phyloP scores from a whole-genome alignment of 1,140 invertebrate genomes.

The Pogonomyrmex californicus region DNA sequence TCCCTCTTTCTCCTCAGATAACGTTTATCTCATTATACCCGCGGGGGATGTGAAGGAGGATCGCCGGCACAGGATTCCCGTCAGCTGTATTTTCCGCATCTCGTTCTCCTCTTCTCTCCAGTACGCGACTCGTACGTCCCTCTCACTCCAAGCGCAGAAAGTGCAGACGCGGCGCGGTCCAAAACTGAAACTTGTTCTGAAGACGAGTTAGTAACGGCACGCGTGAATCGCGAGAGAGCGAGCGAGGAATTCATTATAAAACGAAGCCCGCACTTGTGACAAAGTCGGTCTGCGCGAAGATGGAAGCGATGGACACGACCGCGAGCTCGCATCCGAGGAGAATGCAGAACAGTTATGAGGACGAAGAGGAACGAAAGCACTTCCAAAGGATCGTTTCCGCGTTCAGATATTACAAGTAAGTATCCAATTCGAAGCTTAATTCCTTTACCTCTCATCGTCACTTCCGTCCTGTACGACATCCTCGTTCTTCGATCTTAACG shows the following conservation, averaged over 20 bases:
- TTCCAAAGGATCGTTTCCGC: constrained; percentile 93
- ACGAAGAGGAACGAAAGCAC: constrained; percentile 91
- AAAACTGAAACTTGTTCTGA: background rate
- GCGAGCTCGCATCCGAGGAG: constrained; percentile 76
- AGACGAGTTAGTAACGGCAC: constrained; percentile 49
- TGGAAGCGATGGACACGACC: constrained; percentile 75
- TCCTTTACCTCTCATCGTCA: constrained; percentile 1
- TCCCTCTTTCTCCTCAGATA: too few relatives aligned
- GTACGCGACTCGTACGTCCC: background rate
- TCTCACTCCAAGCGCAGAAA: background rate
- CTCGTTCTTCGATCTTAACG: background rate
- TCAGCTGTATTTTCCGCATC: background rate
- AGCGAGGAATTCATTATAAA: constrained; percentile 61
- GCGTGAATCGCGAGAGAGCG: constrained; percentile 20
- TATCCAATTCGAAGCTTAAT: constrained; percentile 53
- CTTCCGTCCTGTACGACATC: constrained; percentile 16
- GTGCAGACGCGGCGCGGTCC: constrained; percentile 15
- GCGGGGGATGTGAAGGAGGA: background rate
- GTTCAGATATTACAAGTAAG: constrained; percentile 94
- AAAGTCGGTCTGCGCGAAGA: constrained; percentile 61
- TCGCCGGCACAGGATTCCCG: background rate
- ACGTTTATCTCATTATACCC: constrained; percentile 15
- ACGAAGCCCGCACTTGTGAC: constrained; percentile 63
- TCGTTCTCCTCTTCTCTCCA: background rate
- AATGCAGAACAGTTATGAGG: constrained; percentile 85